These are phyloP conservation scores for Xenopus borealis DNA, from an alignment of 2,113 vertebrate species.

Conservation along the genomic window DNA sequence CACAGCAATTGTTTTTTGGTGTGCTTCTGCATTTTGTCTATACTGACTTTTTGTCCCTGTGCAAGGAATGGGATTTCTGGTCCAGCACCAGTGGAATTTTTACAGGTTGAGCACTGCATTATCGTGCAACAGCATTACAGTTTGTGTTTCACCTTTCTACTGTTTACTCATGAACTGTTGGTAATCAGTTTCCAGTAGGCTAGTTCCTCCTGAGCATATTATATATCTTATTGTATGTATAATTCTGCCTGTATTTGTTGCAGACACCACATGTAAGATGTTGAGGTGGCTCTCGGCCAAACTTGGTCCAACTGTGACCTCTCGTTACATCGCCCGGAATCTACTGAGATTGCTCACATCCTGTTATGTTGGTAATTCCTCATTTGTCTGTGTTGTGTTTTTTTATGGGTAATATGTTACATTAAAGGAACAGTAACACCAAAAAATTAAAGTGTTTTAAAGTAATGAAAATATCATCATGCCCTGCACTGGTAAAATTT, in stretches of 20 bases:
- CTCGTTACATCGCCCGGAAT: conserved; percentile 86
- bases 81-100: too few species aligned
- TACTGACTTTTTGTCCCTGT: too few species aligned
- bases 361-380: conserved; percentile 83
- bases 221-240: not conserved
- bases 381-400: not conserved
- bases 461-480: too few species aligned
- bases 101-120: too few species aligned
- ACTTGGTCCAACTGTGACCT: conserved; percentile 90
- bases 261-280: conserved; percentile 96
- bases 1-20: too few species aligned
- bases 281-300: conserved; percentile 91
- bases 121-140: too few species aligned
- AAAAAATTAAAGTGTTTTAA: too few species aligned
- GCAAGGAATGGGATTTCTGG: too few species aligned
- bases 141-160: not conserved
- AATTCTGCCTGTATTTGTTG: conserved; percentile 50
- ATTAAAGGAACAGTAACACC: too few species aligned
- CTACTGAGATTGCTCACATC: conserved; percentile 90
- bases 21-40: too few species aligned
- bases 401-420: not conserved
- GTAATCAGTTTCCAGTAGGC: not conserved
- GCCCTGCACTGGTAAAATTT: too few species aligned
- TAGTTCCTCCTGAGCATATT: conserved; percentile 1
- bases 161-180: too few species aligned